Percentiles rank a stretch among this genome's conserved stretches.
phyloP scores from a whole-genome alignment of 2,797 vertebrate species.

The Yasuhikotakia modesta region DNA sequence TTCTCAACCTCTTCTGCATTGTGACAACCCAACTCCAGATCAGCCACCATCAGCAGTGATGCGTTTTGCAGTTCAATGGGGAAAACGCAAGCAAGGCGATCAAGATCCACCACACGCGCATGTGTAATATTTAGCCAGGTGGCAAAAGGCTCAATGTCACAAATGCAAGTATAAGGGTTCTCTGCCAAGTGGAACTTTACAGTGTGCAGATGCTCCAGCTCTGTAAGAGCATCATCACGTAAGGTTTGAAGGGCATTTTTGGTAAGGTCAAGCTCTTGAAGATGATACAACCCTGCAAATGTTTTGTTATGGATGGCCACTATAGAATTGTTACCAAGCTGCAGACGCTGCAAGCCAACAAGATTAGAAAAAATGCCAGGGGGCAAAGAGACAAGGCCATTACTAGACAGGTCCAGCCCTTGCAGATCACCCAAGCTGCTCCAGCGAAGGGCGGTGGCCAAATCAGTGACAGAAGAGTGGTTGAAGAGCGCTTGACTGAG shows the following conservation, averaged over 20 bases:
- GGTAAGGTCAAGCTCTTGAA: constrained; percentile 77
- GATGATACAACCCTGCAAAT: constrained; percentile 68
- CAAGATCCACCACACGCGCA: constrained; percentile 63
- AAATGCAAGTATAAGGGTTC: constrained; percentile 78
- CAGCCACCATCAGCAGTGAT: constrained; percentile 65
- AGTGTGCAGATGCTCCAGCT: constrained; percentile 66
- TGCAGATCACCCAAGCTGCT: constrained; percentile 68
- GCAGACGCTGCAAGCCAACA: constrained; percentile 63
- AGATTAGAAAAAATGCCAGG: constrained; percentile 69
- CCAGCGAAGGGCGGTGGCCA: constrained; percentile 71
- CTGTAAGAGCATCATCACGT: constrained; percentile 68
- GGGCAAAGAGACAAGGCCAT: constrained; percentile 75
- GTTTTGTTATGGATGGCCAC: constrained; percentile 74
- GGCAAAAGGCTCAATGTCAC: constrained; percentile 75
- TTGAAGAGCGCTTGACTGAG: constrained; percentile 79
- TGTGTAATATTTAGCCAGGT: constrained; percentile 76
- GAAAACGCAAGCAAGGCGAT: constrained; percentile 70
- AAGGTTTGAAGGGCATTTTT: constrained; percentile 75
- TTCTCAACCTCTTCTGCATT: constrained; percentile 63
- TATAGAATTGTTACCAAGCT: constrained; percentile 77
- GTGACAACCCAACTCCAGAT: constrained; percentile 70
- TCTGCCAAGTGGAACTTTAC: constrained; percentile 66
- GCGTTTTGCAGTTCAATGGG: constrained; percentile 75
- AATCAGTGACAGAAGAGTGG: constrained; percentile 68
- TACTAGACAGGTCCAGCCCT: constrained; percentile 75